phyloP scores from a whole-genome alignment of 2,797 vertebrate species.

The Typhlichthys subterraneus region DNA sequence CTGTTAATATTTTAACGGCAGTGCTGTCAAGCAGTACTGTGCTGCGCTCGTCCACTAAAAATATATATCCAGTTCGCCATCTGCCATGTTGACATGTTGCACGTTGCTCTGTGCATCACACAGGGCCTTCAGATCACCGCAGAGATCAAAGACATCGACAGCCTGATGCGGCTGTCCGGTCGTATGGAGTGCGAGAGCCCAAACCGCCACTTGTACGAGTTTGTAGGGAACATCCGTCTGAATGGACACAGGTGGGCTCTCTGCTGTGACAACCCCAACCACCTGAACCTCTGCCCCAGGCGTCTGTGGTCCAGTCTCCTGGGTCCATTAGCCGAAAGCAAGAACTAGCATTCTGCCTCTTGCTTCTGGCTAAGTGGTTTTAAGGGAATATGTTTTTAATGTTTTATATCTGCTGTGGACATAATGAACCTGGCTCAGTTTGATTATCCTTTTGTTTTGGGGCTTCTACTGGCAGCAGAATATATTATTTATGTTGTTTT shows the following conservation, averaged over 20 bases:
- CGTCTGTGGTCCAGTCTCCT: slow-evolving; percentile 1
- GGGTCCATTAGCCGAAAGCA: slow-evolving; percentile 19
- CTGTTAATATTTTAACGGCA: no score
- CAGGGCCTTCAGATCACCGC: slow-evolving; percentile 91
- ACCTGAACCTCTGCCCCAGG: slow-evolving; percentile 1
- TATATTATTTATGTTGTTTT: neutral
- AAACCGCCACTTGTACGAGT: slow-evolving; percentile 96
- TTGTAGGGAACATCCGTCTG: slow-evolving; percentile 94
- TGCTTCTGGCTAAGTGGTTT: slow-evolving; percentile 9
- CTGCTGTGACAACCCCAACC: neutral
- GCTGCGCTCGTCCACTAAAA: no score
- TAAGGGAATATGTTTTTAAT: slow-evolving; percentile 19
- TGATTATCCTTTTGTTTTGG: slow-evolving; percentile 22
- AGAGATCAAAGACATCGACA: slow-evolving; percentile 93
- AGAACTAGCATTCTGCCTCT: slow-evolving; percentile 7
- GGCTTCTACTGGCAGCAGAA: slow-evolving; percentile 18
- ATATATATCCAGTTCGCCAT: no score
- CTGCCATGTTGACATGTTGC: no score
- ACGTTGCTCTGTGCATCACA: neutral
- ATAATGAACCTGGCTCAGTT: slow-evolving; percentile 31
- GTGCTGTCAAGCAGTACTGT: no score
- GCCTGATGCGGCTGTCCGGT: slow-evolving; percentile 88
- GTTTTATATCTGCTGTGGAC: slow-evolving; percentile 8
- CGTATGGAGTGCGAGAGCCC: slow-evolving; percentile 97
- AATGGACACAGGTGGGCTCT: slow-evolving; percentile 87